A percentile compares a stretch with the other conserved stretches of the same genome.
Evolutionary conservation across 1,140 invertebrate species (phyloP).

Genomic region (Lanistes nyassanus): DNA sequence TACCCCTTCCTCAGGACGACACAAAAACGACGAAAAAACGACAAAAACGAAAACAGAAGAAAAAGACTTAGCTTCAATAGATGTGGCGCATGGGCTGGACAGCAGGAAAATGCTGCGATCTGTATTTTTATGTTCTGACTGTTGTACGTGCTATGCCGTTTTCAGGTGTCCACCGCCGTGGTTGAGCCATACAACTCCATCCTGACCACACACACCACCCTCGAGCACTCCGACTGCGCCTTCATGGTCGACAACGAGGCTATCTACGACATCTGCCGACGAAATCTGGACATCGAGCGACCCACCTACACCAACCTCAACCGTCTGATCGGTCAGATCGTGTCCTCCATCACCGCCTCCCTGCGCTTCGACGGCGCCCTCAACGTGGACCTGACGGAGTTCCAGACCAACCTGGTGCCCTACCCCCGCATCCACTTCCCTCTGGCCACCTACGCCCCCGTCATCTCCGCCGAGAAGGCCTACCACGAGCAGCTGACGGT

Average conservation of each 20-base stretch:
- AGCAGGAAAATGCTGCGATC: no score
- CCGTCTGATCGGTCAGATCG: constrained; percentile 69
- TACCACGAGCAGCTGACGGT: constrained; percentile 82
- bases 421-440: constrained; percentile 25
- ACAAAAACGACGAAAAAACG: no score
- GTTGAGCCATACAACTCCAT: constrained; percentile 66
- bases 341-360: constrained; percentile 73
- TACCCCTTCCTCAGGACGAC: no score
- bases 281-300: constrained; percentile 76
- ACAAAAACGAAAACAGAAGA: no score
- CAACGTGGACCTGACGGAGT: constrained; percentile 84
- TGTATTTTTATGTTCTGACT: not conserved
- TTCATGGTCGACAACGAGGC: constrained; percentile 80
- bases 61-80: no score
- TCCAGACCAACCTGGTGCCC: constrained; percentile 71
- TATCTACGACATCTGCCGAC: constrained; percentile 90
- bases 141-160: not conserved
- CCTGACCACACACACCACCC: constrained; percentile 60
- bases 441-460: constrained; percentile 67
- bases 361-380: constrained; percentile 85
- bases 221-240: constrained; percentile 63
- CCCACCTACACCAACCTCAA: constrained; percentile 73
- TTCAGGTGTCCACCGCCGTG: constrained; percentile 73
- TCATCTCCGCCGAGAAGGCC: constrained; percentile 89
- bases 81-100: no score